Conservation (phyloP, 1,140 invertebrate genomes). For the Scaptomyza hsui region DNA sequence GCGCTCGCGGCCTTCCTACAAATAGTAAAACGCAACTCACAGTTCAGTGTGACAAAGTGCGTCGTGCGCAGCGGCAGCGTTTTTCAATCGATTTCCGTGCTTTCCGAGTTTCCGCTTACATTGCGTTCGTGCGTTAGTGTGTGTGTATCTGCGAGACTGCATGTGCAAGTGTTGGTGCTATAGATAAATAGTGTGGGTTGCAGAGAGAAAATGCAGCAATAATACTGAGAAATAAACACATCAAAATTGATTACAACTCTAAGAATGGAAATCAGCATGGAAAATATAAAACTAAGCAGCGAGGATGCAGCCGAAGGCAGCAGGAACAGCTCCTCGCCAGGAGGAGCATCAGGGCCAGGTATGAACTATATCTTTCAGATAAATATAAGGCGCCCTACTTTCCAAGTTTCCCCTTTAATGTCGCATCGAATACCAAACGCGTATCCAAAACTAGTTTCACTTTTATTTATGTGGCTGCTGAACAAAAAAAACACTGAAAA, state of each 20-base stretch:
- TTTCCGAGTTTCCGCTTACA: conserved; percentile 9
- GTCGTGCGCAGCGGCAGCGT: conserved; percentile 82
- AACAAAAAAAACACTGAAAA: conserved; percentile 34
- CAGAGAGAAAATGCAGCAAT: conserved; percentile 23
- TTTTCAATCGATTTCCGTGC: conserved; percentile 33
- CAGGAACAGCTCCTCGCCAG: conserved; percentile 11
- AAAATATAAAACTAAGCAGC: conserved; percentile 18
- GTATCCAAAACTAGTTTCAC: conserved; percentile 58
- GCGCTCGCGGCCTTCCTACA: conserved; percentile 73
- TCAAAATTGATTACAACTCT: not conserved
- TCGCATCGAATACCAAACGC: not conserved
- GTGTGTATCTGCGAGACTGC: conserved; percentile 13
- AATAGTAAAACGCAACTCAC: conserved; percentile 79
- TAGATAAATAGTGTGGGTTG: conserved; percentile 19
- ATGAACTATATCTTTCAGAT: not conserved
- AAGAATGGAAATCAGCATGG: conserved; percentile 10
- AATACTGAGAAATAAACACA: conserved; percentile 4
- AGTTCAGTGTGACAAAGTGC: conserved; percentile 78
- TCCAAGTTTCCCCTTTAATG: too few species aligned
- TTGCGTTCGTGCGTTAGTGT: not conserved
- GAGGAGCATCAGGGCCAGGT: conserved; percentile 10
- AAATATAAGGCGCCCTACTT: not conserved
- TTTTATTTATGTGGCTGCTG: conserved; percentile 46
- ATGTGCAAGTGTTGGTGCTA: conserved; percentile 25
- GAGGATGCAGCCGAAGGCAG: conserved; percentile 6